Percentiles rank a stretch among this genome's conserved stretches.
Conservation (phyloP, 2,113 vertebrate species). For the Nycticebus coucang region DNA sequence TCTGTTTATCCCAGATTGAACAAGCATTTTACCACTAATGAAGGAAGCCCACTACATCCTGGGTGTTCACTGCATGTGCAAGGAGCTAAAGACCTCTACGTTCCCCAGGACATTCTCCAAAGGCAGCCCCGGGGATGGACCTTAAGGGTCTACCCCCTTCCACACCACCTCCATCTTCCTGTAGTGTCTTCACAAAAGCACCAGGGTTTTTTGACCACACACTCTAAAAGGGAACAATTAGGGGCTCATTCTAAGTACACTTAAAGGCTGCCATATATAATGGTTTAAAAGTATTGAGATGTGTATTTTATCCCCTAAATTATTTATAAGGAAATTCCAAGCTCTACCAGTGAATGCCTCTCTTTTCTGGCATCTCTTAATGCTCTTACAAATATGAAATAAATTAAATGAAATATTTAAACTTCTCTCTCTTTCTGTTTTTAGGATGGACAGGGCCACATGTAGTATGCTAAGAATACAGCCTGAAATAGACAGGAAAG, state of each 20-base stretch:
- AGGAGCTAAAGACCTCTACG: background rate
- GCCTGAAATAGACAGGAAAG: background rate
- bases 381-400: background rate
- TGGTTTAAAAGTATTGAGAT: background rate
- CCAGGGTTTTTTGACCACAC: background rate
- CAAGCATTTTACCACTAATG: background rate
- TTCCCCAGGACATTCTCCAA: background rate
- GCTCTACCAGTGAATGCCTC: background rate
- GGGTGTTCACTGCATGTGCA: background rate
- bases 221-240: background rate
- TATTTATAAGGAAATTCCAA: slow-evolving; percentile 19
- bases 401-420: slow-evolving; percentile 18
- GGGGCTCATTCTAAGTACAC: background rate
- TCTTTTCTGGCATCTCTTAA: background rate
- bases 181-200: background rate
- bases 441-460: background rate
- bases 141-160: too few species aligned
- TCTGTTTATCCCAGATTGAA: background rate
- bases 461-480: background rate
- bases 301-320: background rate
- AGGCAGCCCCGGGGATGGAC: background rate
- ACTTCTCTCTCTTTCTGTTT: background rate
- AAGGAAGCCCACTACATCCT: background rate
- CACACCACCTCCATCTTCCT: background rate
- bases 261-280: background rate